Evolutionary conservation across 2,797 vertebrate genomes (phyloP), one percentile per base, ranked within the genome.

Genomic region (Helicolenus hilgendorfi): DNA sequence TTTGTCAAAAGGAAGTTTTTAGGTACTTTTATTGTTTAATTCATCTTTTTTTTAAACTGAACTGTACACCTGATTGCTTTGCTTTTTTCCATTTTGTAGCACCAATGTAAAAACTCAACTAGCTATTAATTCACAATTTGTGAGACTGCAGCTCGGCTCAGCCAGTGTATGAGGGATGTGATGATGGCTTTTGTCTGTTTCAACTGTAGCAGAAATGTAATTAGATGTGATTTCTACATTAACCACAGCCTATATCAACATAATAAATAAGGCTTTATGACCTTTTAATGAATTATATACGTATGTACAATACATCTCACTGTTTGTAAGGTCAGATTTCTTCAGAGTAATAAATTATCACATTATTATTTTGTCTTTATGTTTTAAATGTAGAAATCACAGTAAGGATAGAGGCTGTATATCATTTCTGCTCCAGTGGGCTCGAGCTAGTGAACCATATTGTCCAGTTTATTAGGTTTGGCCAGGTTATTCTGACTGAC

Each of bases 401-500:
- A 20, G 13, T 36, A 58, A 31, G 13, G 1, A 26, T 36, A 68
- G 27, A 15, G 10, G 38, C 11, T 18, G 4, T 77, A 11, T 56
- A 60, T 83, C 1, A 81, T 60, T 56, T 77, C 8, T 65, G 35
- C n/a, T 69, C 11, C 65, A n/a, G 2, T 38, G 4, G 10, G 8
- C 13, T 73, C 1, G 1, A 69, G 33, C 65, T 14, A 70, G 1
- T 59, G 22, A 65, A 56, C 26, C n/a, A 53, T 62, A 36, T 74
- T 63, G 35, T 81, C 36, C 49, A 33, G 8, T 72, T 83, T 75
- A 62, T 85, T 60, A 35, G 56, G 27, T 73, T 74, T 74, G 41
- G 55, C 38, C 6, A 27, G 26, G 58, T 64, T 49, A 68, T 73
- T 71, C 71, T 77, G 35, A 41, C 68, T 36, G 68, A 72, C 86